Percentiles rank a stretch among this genome's conserved stretches.
These are phyloP conservation scores for Peribatodes rhomboidaria DNA, from an alignment of 2,888 invertebrate genomes.

Conservation along the genomic window DNA sequence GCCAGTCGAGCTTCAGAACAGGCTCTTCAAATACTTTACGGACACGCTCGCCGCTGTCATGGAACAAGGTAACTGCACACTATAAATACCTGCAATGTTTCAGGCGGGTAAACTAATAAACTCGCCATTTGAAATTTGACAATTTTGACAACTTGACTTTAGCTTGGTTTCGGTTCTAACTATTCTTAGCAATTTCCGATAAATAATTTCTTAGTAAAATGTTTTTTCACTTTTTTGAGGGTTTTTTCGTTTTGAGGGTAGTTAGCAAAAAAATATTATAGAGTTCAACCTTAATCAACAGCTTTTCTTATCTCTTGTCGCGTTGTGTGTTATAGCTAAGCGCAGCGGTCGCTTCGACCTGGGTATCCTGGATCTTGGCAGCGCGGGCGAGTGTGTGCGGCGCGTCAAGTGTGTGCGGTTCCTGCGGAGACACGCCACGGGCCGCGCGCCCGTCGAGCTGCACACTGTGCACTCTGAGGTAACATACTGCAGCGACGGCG, in stretches of 20 bases:
- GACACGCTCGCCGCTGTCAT: conserved; percentile 97
- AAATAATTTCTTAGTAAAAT: too few relatives aligned
- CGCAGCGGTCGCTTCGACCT: conserved; percentile 98
- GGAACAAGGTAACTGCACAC: conserved; percentile 89
- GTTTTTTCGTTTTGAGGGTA: too few relatives aligned
- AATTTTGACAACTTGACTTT: too few relatives aligned
- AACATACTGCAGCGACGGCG: too few relatives aligned
- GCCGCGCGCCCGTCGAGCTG: conserved; percentile 96
- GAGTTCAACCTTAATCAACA: too few relatives aligned
- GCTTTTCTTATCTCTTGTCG: too few relatives aligned
- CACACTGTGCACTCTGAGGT: conserved; percentile 97
- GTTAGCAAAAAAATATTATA: not conserved
- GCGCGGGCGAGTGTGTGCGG: conserved; percentile 95
- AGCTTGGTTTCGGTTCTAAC: too few relatives aligned
- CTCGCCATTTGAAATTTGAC: too few relatives aligned
- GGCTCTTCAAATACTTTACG: conserved; percentile 98
- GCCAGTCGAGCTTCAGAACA: conserved; percentile 98
- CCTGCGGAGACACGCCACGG: conserved; percentile 95
- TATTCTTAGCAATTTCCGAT: too few relatives aligned
- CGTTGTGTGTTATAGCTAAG: conserved; percentile 88
- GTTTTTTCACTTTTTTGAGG: too few relatives aligned
- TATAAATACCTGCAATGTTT: too few relatives aligned
- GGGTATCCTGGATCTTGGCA: conserved; percentile 87
- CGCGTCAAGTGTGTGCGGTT: conserved; percentile 94
- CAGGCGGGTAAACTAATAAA: too few relatives aligned